A percentile compares a stretch with the other conserved stretches of the same genome.
Conservation (phyloP, 2,888 invertebrate species). For the Sphinx pinastri region DNA sequence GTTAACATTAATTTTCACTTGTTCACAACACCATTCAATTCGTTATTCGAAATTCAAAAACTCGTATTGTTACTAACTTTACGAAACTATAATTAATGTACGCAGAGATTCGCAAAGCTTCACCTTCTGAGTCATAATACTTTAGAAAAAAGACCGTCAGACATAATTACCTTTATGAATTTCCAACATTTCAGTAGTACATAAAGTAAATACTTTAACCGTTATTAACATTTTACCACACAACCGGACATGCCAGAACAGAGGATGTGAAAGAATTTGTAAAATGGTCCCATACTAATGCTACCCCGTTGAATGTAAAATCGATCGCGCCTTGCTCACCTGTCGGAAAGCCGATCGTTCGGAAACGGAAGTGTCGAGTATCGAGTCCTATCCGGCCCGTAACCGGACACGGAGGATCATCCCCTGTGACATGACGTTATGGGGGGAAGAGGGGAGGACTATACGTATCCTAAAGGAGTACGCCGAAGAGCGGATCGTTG, state of each 20-base stretch:
- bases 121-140: no score
- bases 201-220: neutral
- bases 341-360: conserved; percentile 72
- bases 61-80: conserved; percentile 56
- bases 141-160: no score
- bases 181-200: no score
- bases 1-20: conserved; percentile 49
- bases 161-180: no score
- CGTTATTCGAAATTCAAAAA: conserved; percentile 62
- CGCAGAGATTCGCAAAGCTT: no score
- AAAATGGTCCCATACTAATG: conserved; percentile 28
- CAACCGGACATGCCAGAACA: neutral
- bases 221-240: neutral
- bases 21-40: conserved; percentile 68
- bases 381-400: conserved; percentile 52
- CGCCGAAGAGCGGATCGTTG: neutral
- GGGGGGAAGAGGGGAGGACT: neutral
- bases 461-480: neutral
- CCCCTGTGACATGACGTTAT: conserved; percentile 23
- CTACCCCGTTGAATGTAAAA: conserved; percentile 24
- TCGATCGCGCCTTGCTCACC: conserved; percentile 53
- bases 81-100: conserved; percentile 41
- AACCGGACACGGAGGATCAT: conserved; percentile 28
- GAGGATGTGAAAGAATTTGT: conserved; percentile 8
- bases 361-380: conserved; percentile 80